Percentiles rank a stretch among this genome's conserved stretches.
Evolutionary conservation across 1,140 invertebrate species (phyloP).

Genomic region (Venturia canescens): DNA sequence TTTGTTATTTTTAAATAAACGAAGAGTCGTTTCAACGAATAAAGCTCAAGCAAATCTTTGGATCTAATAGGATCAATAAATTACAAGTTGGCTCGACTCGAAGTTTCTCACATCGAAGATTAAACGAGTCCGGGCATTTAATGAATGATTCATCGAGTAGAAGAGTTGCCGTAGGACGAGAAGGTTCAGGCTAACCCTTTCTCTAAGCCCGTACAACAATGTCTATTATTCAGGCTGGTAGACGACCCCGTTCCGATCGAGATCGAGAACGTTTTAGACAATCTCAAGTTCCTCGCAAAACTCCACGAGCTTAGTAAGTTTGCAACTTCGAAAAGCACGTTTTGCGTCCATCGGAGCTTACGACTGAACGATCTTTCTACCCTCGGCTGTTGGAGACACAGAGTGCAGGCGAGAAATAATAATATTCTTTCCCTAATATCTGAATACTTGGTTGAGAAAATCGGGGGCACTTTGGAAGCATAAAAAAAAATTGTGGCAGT

Average conservation of each 20-base stretch:
- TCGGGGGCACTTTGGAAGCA: no score
- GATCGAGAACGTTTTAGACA: neutral
- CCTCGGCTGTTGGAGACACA: neutral
- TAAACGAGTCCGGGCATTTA: neutral
- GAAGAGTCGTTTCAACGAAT: no score
- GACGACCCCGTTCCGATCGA: constrained; percentile 17
- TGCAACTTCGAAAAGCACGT: constrained; percentile 34
- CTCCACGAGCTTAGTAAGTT: constrained; percentile 63
- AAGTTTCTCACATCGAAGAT: neutral
- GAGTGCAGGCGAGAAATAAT: no score
- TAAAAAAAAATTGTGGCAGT: no score
- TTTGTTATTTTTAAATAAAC: no score
- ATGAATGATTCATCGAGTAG: constrained; percentile 8
- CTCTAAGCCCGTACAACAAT: constrained; percentile 66
- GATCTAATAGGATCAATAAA: neutral
- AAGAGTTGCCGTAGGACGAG: neutral
- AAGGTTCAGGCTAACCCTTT: constrained; percentile 33
- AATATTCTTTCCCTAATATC: no score
- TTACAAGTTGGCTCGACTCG: constrained; percentile 2
- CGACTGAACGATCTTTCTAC: neutral
- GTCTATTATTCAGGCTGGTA: constrained; percentile 66
- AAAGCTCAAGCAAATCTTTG: neutral
- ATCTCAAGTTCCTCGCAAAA: constrained; percentile 59
- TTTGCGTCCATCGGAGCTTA: neutral
- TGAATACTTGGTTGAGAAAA: no score